Evolutionary conservation across 2,113 vertebrate genomes (phyloP).

Genomic region (Condylura cristata): DNA sequence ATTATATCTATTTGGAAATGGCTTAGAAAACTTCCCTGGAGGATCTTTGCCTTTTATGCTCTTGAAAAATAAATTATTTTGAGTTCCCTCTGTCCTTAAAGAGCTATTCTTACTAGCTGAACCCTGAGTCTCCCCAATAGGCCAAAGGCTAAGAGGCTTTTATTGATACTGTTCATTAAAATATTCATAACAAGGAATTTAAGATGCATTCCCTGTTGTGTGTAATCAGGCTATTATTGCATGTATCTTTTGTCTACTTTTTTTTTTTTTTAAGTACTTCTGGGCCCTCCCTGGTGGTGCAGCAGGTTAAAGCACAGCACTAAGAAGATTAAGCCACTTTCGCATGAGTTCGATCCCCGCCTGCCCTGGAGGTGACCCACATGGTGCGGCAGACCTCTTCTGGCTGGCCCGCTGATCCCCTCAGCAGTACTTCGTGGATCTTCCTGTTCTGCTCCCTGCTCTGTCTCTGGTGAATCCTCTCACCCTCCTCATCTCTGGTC

Average conservation of each 20-base stretch:
- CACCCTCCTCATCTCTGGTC: no score
- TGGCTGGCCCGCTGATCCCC: no score
- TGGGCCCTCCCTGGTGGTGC: no score
- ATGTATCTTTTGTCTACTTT: background rate
- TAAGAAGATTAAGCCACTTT: no score
- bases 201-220: conserved; percentile 44
- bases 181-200: conserved; percentile 53
- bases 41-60: background rate
- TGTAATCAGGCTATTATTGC: conserved; percentile 25
- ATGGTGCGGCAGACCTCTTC: no score
- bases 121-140: conserved; percentile 45
- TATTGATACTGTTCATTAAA: conserved; percentile 63
- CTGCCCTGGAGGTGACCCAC: no score
- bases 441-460: no score
- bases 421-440: no score
- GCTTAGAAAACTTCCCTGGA: conserved; percentile 28
- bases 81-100: conserved; percentile 23
- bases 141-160: conserved; percentile 50
- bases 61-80: conserved; percentile 41
- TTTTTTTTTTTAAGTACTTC: no score
- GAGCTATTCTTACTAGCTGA: background rate
- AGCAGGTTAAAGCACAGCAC: no score
- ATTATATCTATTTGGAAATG: background rate
- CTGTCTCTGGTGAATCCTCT: no score
- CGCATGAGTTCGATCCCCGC: no score